phyloP scores from a whole-genome alignment of 2,888 invertebrate genomes.

The Himalopsyche japonica region DNA sequence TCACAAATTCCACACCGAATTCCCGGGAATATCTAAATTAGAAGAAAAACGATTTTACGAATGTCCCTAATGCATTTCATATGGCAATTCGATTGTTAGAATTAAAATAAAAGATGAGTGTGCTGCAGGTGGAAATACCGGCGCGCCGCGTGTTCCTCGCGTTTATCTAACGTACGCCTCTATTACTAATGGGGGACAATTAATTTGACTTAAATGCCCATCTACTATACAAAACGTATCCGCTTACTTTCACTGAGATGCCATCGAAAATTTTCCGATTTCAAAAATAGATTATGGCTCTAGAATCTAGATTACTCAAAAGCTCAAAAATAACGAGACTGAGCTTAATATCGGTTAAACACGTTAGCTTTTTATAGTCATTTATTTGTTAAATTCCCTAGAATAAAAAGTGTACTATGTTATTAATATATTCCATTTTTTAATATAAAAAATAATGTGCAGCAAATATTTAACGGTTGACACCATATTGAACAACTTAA shows the following conservation, averaged over 20 bases:
- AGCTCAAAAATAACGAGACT: neutral
- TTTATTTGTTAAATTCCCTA: too few relatives aligned
- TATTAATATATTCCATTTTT: too few relatives aligned
- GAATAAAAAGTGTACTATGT: too few relatives aligned
- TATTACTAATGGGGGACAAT: constrained; percentile 30
- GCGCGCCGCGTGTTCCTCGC: constrained; percentile 30
- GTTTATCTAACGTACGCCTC: neutral
- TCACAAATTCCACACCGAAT: constrained; percentile 33
- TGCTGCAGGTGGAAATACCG: constrained; percentile 38
- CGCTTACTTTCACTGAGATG: neutral
- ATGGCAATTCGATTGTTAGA: constrained; percentile 14
- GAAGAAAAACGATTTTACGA: constrained; percentile 28
- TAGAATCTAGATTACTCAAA: too few relatives aligned
- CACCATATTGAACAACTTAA: too few relatives aligned
- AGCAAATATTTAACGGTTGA: too few relatives aligned
- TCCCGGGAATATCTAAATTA: constrained; percentile 38
- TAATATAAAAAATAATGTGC: too few relatives aligned
- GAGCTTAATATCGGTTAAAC: too few relatives aligned
- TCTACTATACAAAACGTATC: neutral
- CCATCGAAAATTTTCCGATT: neutral
- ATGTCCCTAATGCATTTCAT: constrained; percentile 5
- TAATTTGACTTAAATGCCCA: constrained; percentile 19
- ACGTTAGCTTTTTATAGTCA: too few relatives aligned
- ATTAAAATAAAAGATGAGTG: constrained; percentile 8
- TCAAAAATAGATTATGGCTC: neutral